These are phyloP conservation scores for Delphinapterus leucas DNA, from an alignment of 2,113 vertebrate genomes.

Conservation along the genomic window DNA sequence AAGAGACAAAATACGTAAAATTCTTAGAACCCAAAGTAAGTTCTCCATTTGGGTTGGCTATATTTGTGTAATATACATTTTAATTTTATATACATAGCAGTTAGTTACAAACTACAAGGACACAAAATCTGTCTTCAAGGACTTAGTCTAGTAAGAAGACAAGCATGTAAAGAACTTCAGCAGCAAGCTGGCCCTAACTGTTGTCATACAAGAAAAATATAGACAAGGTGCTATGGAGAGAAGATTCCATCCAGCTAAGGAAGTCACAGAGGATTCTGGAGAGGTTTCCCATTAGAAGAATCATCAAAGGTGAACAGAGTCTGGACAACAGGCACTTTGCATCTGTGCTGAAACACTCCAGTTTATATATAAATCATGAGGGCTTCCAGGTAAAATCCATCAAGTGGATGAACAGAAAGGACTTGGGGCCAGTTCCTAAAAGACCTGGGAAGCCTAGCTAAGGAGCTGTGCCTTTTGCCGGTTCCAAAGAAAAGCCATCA, in stretches of 20 bases:
- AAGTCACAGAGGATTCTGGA: neutral
- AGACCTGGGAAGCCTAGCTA: neutral
- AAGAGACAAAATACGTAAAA: neutral
- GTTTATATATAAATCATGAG: neutral
- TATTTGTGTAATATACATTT: neutral
- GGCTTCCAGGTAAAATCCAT: neutral
- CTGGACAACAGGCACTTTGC: neutral
- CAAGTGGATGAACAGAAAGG: too few species aligned
- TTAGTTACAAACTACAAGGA: neutral
- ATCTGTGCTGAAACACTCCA: neutral
- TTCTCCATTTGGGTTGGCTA: neutral
- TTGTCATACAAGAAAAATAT: neutral
- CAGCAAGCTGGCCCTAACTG: neutral
- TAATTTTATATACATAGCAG: neutral
- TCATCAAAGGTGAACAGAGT: neutral
- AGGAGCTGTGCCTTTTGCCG: neutral
- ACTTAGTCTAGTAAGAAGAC: neutral
- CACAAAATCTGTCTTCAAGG: neutral
- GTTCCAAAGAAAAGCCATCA: neutral
- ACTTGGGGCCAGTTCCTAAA: neutral
- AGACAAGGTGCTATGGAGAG: neutral
- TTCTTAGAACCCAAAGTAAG: neutral
- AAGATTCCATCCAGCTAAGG: neutral
- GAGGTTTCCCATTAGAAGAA: neutral
- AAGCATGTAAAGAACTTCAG: neutral